phyloP scores from a whole-genome alignment of 2,113 vertebrate species.

The Phodopus roborovskii region DNA sequence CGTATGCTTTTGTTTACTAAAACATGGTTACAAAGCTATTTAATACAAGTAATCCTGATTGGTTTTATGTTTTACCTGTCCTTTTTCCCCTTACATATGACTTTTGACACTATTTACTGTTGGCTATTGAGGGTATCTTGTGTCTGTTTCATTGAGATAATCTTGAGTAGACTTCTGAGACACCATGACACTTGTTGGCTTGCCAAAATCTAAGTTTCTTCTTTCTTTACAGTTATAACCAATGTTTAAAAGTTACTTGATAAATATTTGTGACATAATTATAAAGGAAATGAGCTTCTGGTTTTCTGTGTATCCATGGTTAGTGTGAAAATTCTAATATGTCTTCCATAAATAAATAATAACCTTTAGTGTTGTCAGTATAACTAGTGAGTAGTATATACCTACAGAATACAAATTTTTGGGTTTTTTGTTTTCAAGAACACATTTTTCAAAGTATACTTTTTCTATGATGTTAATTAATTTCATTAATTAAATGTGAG shows the following conservation, averaged over 20 bases:
- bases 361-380: conserved; percentile 19
- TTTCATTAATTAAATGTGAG: conserved; percentile 31
- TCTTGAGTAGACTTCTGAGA: conserved; percentile 19
- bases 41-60: conserved; percentile 55
- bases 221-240: conserved; percentile 28
- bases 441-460: conserved; percentile 40
- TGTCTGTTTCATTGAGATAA: conserved; percentile 50
- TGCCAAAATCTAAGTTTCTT: conserved; percentile 3
- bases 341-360: not conserved
- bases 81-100: not conserved
- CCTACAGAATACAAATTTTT: conserved; percentile 14
- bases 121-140: not conserved
- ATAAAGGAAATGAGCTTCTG: conserved; percentile 48
- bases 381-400: conserved; percentile 32
- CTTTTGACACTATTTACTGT: not conserved
- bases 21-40: not conserved
- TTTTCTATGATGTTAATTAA: conserved; percentile 53
- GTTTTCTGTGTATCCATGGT: conserved; percentile 47
- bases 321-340: conserved; percentile 51
- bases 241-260: conserved; percentile 40
- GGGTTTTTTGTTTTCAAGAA: not conserved
- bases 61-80: not conserved
- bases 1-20: conserved; percentile 20
- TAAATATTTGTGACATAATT: not conserved
- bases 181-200: not conserved